A percentile compares a stretch with the other conserved stretches of the same genome.
These are phyloP conservation scores for Pseudomyrmex dendroicus DNA, from an alignment of 1,140 invertebrate species.

Conservation along the genomic window DNA sequence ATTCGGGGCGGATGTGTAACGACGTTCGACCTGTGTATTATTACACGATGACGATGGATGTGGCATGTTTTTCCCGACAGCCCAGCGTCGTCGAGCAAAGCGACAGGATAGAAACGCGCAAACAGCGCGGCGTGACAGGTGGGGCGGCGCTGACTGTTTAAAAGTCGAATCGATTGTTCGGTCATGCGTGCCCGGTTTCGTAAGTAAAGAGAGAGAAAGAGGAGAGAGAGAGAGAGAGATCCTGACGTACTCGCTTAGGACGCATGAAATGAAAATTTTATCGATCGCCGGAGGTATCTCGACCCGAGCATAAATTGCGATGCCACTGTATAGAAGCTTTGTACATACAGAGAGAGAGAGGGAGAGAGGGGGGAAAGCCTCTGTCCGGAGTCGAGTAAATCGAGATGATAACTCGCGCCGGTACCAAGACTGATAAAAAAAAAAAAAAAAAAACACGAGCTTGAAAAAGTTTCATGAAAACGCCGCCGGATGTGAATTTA, in stretches of 20 bases:
- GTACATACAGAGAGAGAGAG: neutral
- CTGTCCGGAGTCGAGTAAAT: conserved; percentile 27
- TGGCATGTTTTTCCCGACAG: conserved; percentile 19
- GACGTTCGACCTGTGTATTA: neutral
- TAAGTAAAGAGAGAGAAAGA: neutral
- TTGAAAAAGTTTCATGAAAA: conserved; percentile 18
- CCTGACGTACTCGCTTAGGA: conserved; percentile 46
- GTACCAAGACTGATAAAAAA: conserved; percentile 40
- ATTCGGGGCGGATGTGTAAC: neutral
- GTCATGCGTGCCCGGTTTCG: conserved; percentile 33
- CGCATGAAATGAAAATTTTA: conserved; percentile 58
- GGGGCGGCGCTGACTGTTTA: conserved; percentile 35
- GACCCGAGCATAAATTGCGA: conserved; percentile 34
- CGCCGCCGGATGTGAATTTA: neutral
- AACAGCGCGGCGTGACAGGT: conserved; percentile 52
- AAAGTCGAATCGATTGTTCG: conserved; percentile 60
- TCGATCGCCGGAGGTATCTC: conserved; percentile 44
- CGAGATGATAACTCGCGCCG: conserved; percentile 21
- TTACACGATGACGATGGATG: neutral
- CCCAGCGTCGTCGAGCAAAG: neutral
- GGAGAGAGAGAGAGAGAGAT: conserved; percentile 1
- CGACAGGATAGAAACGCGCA: conserved; percentile 11
- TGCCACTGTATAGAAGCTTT: conserved; percentile 2
- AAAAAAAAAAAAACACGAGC: neutral
- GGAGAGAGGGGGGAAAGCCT: no score